Evolutionary conservation across 2,797 vertebrate genomes (phyloP).

Genomic region (Linurgus olivaceus): DNA sequence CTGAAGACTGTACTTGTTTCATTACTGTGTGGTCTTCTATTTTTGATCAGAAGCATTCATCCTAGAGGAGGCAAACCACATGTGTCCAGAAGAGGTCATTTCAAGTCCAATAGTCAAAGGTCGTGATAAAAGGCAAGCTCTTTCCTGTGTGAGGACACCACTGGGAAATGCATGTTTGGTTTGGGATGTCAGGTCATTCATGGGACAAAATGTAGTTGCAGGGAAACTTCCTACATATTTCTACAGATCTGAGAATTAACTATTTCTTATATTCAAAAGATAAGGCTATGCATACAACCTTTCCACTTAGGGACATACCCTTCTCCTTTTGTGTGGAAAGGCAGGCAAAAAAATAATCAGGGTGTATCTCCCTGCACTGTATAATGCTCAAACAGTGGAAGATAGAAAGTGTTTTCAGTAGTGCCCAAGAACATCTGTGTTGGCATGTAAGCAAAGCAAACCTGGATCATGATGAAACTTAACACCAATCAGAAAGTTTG

Average conservation of each 20-base stretch:
- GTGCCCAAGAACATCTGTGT: neutral
- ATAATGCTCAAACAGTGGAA: neutral
- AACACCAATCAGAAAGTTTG: no score
- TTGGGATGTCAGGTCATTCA: neutral
- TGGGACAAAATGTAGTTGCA: neutral
- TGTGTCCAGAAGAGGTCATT: constrained; percentile 23
- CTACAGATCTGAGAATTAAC: neutral
- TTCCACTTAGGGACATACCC: neutral
- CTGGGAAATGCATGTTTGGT: neutral
- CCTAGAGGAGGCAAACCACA: neutral
- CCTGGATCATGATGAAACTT: neutral
- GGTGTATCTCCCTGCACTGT: neutral
- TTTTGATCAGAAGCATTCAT: constrained; percentile 1
- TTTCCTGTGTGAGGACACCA: neutral
- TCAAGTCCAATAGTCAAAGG: constrained; percentile 28
- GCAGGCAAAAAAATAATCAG: neutral
- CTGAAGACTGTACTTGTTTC: neutral
- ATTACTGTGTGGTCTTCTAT: constrained; percentile 31
- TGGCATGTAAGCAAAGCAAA: neutral
- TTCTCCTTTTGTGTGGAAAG: neutral
- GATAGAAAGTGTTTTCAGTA: neutral
- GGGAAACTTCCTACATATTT: neutral
- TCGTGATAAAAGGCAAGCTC: constrained; percentile 5
- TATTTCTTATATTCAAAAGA: neutral
- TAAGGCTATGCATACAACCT: neutral